Evolutionary conservation across 1,140 invertebrate species (phyloP), one percentile per base, ranked within the genome.

Genomic region (Diorhabda sublineata): DNA sequence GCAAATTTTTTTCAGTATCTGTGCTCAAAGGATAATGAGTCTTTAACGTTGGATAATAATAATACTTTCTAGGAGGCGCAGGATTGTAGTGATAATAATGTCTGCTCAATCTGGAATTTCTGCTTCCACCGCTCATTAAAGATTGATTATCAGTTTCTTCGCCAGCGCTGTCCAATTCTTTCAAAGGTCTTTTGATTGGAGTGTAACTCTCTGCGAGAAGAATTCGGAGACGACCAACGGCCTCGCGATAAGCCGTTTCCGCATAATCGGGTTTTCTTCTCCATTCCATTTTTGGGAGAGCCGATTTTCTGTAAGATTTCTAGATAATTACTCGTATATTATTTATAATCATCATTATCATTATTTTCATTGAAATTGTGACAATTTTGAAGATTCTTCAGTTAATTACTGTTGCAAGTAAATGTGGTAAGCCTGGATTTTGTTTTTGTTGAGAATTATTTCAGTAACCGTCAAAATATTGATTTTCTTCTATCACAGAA

Each of bases 171-270:
- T 81, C 77, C 26, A 80, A 59, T 63, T 79, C 83, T 26, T 79
- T 74, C 76, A 75, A 79, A 75, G 82, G 74, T 74, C 76, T 74
- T 64, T 81, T 81, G 58, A 81, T 79, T 62, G 88, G 86, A n/a
- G 86, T 83, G 74, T 90, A 92, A 66, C 89, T 91, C 71, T 92
- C 90, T 3, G 89, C 87, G 65, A 93, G 79, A 70, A 92, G 85
- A 78, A 91, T 89, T 78, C 90, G 88, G 6, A 93, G 77, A 66
- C 92, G 88, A 0, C 88, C 87, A 2, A 94, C 91, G 3, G 92
- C 92, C 81, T 93, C 91, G 72, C 90, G 87, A 74, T 94, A 93
- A 3, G 90, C 91, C 65, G 89, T 83, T 75, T 93, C 92, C 0
- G 91, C 92, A 74, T 92, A 92, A 82, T 93, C 90, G 56, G 89